Percentiles rank a stretch among this genome's conserved stretches.
These are phyloP conservation scores for Laothoe populi DNA, from an alignment of 2,888 invertebrate species.

Conservation along the genomic window DNA sequence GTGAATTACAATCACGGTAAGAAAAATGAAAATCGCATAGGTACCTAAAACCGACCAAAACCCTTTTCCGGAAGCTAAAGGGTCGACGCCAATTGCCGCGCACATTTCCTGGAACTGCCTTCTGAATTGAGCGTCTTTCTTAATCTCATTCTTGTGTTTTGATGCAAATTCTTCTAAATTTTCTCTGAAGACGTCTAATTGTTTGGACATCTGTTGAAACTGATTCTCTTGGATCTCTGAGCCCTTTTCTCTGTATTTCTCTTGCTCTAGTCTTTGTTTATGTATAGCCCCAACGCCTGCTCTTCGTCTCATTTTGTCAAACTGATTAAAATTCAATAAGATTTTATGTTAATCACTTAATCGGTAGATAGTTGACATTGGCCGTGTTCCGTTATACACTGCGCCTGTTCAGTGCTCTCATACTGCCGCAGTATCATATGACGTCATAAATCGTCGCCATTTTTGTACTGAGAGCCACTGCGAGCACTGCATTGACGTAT, in stretches of 20 bases:
- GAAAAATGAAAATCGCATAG: background rate
- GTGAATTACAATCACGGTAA: background rate
- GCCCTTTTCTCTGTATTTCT: conserved; percentile 96
- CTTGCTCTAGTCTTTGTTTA: conserved; percentile 93
- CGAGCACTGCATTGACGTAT: too few relatives aligned
- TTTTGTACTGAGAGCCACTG: too few relatives aligned
- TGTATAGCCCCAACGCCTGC: conserved; percentile 95
- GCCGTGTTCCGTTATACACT: too few relatives aligned
- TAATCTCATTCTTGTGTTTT: conserved; percentile 97
- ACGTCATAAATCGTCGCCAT: too few relatives aligned
- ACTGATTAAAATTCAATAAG: too few relatives aligned
- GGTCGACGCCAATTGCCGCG: conserved; percentile 99
- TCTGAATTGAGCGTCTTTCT: conserved; percentile 96
- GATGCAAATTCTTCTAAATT: conserved; percentile 98
- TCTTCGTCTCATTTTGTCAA: conserved; percentile 89
- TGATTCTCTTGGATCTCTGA: conserved; percentile 96
- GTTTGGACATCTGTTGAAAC: conserved; percentile 96
- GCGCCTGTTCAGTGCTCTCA: too few relatives aligned
- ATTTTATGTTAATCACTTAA: too few relatives aligned
- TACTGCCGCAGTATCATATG: too few relatives aligned
- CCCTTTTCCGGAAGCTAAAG: conserved; percentile 97
- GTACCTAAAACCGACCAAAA: conserved; percentile 97
- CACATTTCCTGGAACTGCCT: conserved; percentile 99
- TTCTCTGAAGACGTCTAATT: conserved; percentile 95
- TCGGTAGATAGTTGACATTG: too few relatives aligned